Conservation (phyloP, 2,888 invertebrate species). For the Nemotelus pantherinus region DNA sequence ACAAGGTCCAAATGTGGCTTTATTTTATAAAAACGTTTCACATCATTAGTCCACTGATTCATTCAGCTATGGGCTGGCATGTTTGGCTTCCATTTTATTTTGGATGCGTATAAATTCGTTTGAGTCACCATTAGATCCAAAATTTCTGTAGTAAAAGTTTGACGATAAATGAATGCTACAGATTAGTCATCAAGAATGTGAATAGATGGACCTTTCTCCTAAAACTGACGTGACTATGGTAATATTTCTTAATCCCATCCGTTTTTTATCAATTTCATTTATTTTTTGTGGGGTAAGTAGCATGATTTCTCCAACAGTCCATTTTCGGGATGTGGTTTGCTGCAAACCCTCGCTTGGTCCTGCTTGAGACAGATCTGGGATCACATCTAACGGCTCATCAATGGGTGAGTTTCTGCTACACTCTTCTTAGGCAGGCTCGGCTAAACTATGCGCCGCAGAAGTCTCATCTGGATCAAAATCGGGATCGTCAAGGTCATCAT, state of each 20-base stretch:
- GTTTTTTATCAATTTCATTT: slow-evolving; percentile 10
- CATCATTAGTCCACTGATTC: too few species aligned
- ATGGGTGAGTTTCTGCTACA: background rate
- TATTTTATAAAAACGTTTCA: too few species aligned
- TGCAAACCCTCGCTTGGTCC: slow-evolving; percentile 8
- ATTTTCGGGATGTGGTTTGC: slow-evolving; percentile 2
- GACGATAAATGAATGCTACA: background rate
- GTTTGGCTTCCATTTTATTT: too few species aligned
- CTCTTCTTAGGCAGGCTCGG: background rate
- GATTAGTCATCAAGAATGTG: background rate
- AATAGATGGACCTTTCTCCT: background rate
- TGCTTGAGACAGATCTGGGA: slow-evolving; percentile 10
- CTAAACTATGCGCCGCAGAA: background rate
- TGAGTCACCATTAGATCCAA: too few species aligned
- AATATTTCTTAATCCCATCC: slow-evolving; percentile 1
- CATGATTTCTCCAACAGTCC: background rate
- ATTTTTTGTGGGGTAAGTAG: slow-evolving; percentile 3
- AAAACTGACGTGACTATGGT: slow-evolving; percentile 16
- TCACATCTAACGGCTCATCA: slow-evolving; percentile 2
- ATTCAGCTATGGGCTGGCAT: too few species aligned
- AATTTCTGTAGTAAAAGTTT: background rate
- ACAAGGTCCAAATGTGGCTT: too few species aligned
- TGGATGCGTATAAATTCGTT: too few species aligned
- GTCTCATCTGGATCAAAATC: slow-evolving; percentile 4
- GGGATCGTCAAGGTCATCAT: background rate